Conservation (phyloP, 2,113 vertebrate genomes). For the Baryphthengus martii region DNA sequence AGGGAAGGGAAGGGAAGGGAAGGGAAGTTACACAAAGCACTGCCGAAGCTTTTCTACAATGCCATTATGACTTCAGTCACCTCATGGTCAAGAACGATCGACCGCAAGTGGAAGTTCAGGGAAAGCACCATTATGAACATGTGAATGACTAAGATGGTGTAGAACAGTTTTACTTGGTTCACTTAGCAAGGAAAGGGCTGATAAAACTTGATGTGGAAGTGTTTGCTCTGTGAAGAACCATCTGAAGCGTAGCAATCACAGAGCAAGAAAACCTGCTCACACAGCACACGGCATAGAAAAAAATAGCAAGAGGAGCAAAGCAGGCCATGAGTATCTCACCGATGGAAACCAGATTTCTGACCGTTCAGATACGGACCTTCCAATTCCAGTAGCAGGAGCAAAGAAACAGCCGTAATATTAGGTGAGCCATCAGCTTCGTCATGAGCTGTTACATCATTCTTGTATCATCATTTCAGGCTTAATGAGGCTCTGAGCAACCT, state of each 20-base stretch:
- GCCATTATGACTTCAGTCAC: background rate
- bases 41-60: background rate
- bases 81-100: background rate
- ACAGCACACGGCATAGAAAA: background rate
- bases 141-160: background rate
- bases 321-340: background rate
- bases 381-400: background rate
- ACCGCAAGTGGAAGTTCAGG: background rate
- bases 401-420: rapidly evolving
- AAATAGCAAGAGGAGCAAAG: background rate
- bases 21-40: background rate
- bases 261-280: background rate
- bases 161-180: background rate
- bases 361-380: background rate
- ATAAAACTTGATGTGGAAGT: background rate
- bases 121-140: background rate
- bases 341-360: background rate
- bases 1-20: too few species aligned
- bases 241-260: rapidly evolving
- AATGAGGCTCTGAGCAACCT: too few species aligned
- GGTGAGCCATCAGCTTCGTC: background rate
- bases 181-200: background rate
- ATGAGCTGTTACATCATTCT: rapidly evolving
- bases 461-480: too few species aligned
- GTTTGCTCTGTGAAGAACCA: background rate